Evolutionary conservation across 2,113 vertebrate species (phyloP).

Genomic region (Oryzias javanicus): DNA sequence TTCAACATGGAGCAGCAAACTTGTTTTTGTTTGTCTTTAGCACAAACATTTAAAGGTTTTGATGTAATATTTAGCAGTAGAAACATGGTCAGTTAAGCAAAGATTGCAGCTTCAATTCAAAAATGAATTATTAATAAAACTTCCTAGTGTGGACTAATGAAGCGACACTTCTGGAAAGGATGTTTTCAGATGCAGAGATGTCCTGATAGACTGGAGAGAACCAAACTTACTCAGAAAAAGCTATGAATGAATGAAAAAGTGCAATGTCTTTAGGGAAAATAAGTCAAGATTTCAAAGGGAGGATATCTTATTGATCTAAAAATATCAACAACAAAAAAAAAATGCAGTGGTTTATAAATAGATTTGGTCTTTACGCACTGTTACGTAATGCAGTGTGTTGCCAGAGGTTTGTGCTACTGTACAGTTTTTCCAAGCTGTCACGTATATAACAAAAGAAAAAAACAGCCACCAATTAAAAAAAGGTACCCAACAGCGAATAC

Average conservation of each 20-base stretch:
- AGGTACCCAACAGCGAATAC: fast-evolving
- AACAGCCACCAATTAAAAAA: too few relatives aligned
- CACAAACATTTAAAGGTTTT: too few relatives aligned
- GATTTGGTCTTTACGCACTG: slow-evolving; percentile 8
- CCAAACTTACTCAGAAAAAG: neutral
- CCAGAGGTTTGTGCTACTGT: slow-evolving; percentile 5
- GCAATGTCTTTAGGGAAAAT: slow-evolving; percentile 1
- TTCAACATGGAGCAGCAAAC: too few relatives aligned
- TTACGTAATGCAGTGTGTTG: slow-evolving; percentile 34
- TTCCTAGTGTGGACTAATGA: too few relatives aligned
- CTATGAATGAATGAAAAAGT: neutral
- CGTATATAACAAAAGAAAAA: neutral
- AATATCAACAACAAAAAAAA: slow-evolving; percentile 5
- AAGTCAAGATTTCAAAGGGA: slow-evolving; percentile 5
- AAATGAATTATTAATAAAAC: too few relatives aligned
- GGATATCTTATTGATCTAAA: slow-evolving; percentile 8
- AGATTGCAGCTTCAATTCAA: too few relatives aligned
- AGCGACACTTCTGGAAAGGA: slow-evolving; percentile 12
- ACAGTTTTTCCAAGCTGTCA: slow-evolving; percentile 13
- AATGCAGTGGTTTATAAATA: slow-evolving; percentile 23
- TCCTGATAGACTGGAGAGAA: slow-evolving; percentile 10
- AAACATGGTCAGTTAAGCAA: too few relatives aligned
- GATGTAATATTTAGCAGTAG: too few relatives aligned
- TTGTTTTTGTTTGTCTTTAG: too few relatives aligned
- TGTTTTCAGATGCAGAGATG: slow-evolving; percentile 2